Evolutionary conservation across 2,888 invertebrate genomes (phyloP).

Genomic region (Mythimna impura): DNA sequence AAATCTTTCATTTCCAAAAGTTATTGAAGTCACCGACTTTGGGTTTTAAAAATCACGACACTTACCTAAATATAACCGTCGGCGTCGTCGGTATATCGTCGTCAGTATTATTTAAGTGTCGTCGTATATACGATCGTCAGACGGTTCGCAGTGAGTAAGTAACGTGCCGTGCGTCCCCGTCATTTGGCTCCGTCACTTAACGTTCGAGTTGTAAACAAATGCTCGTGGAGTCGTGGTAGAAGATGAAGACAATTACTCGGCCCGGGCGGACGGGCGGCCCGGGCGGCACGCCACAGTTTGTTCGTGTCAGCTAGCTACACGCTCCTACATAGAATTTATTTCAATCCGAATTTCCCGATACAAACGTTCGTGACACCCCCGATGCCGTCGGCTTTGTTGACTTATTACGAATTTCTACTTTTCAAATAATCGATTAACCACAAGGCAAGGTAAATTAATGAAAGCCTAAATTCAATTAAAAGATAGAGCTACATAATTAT

Average conservation of each 20-base stretch:
- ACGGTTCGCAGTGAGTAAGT: conserved; percentile 14
- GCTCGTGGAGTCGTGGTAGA: conserved; percentile 63
- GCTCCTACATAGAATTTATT: conserved; percentile 77
- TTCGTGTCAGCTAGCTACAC: conserved; percentile 66
- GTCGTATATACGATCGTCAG: conserved; percentile 14
- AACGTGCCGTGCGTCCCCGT: conserved; percentile 38
- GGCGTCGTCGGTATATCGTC: background rate
- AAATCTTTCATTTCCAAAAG: conserved; percentile 11
- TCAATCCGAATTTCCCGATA: conserved; percentile 81
- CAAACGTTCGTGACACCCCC: conserved; percentile 75
- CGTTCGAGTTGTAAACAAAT: conserved; percentile 56
- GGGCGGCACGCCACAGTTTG: conserved; percentile 68
- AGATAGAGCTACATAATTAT: conserved; percentile 45
- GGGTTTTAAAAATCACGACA: conserved; percentile 10
- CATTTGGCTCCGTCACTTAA: conserved; percentile 52
- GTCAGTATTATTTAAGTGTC: background rate
- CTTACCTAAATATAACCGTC: conserved; percentile 1
- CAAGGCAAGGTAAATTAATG: conserved; percentile 10
- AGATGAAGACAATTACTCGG: conserved; percentile 72
- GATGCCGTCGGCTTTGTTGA: conserved; percentile 71
- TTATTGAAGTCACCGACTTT: conserved; percentile 5
- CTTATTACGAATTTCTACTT: conserved; percentile 63
- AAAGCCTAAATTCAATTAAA: conserved; percentile 64
- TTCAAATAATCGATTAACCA: conserved; percentile 7
- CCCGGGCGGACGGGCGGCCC: background rate